Evolutionary conservation across 2,888 invertebrate genomes (phyloP).

Genomic region (Orthosia gothica): DNA sequence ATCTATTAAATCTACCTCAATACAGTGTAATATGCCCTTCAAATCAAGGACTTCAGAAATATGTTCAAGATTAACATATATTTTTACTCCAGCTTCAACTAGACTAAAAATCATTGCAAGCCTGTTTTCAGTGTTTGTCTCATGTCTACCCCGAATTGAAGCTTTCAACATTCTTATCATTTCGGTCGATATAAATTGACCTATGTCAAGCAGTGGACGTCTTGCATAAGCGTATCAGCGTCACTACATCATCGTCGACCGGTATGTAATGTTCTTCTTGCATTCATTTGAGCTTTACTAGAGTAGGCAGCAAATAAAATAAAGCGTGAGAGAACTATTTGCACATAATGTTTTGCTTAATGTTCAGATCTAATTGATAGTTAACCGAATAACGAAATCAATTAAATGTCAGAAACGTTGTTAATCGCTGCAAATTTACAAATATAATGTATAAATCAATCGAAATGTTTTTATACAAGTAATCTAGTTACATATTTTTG

Average conservation of each 20-base stretch:
- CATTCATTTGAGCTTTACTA: neutral
- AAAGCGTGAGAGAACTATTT: slow-evolving; percentile 56
- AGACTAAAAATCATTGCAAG: no score
- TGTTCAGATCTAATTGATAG: slow-evolving; percentile 50
- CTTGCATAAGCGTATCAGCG: no score
- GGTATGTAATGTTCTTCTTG: neutral
- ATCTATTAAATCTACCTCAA: neutral
- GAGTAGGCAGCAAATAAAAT: neutral
- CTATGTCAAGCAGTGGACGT: no score
- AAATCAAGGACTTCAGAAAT: no score
- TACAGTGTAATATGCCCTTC: no score
- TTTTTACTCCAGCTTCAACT: no score
- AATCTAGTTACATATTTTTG: slow-evolving; percentile 64
- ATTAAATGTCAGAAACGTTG: slow-evolving; percentile 53
- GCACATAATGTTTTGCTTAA: slow-evolving; percentile 43
- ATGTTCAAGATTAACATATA: no score
- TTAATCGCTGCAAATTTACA: slow-evolving; percentile 51
- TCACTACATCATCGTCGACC: no score
- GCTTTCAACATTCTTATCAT: no score
- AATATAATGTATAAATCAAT: slow-evolving; percentile 60
- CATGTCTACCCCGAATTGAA: no score
- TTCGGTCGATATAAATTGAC: no score
- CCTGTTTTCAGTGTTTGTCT: no score
- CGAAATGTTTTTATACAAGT: slow-evolving; percentile 53
- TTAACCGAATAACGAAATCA: slow-evolving; percentile 56